Conservation (phyloP, 1,140 invertebrate genomes). For the Reticulitermes speratus region DNA sequence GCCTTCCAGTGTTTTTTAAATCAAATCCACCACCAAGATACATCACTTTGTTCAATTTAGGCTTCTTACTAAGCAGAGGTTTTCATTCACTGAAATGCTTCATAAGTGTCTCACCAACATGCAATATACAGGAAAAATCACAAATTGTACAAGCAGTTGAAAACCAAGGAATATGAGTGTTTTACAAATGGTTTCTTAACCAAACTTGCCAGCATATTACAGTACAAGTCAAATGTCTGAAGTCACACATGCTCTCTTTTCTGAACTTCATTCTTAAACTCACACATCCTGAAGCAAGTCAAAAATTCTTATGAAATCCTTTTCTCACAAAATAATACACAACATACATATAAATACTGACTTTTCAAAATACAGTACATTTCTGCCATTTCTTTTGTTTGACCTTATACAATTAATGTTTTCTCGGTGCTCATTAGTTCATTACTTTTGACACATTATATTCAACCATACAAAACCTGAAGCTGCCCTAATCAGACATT, state of each 20-base stretch:
- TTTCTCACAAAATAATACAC: not conserved
- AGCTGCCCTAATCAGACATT: not conserved
- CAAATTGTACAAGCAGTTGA: not conserved
- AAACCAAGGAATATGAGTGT: not conserved
- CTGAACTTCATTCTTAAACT: too few relatives aligned
- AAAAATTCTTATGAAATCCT: not conserved
- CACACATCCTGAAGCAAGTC: not conserved
- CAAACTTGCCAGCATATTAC: not conserved
- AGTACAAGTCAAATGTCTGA: not conserved
- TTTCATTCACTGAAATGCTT: not conserved
- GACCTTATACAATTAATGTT: not conserved
- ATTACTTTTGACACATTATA: not conserved
- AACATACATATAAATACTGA: not conserved
- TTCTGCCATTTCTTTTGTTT: not conserved
- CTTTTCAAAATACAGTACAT: conserved; percentile 10
- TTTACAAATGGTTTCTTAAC: not conserved
- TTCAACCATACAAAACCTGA: not conserved
- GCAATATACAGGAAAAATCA: conserved; percentile 5
- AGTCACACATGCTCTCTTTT: not conserved
- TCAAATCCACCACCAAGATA: too few relatives aligned
- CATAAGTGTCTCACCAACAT: not conserved
- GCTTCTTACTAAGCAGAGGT: not conserved
- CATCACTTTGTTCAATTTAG: too few relatives aligned
- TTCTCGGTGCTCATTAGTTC: not conserved
- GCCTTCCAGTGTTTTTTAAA: too few relatives aligned